phyloP scores from a whole-genome alignment of 2,888 invertebrate genomes.

The Phalera bucephala region DNA sequence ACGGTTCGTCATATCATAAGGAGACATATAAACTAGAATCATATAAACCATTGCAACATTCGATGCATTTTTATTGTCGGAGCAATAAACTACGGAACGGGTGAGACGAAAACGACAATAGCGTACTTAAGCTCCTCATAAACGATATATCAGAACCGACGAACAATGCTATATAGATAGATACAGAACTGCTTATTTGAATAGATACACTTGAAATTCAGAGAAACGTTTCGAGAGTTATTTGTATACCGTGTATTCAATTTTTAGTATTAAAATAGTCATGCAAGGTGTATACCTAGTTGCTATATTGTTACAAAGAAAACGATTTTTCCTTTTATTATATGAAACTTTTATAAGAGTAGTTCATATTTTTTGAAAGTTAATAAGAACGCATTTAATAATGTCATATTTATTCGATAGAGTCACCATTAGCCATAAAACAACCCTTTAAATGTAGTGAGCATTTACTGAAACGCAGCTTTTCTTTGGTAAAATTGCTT shows the following conservation, averaged over 20 bases:
- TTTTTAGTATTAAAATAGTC: slow-evolving; percentile 23
- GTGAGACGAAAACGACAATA: slow-evolving; percentile 65
- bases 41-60: slow-evolving; percentile 57
- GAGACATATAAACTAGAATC: slow-evolving; percentile 44
- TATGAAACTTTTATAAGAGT: too few species aligned
- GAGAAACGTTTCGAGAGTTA: slow-evolving; percentile 2
- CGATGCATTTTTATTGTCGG: slow-evolving; percentile 75
- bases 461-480: too few species aligned
- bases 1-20: slow-evolving; percentile 28
- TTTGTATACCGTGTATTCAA: slow-evolving; percentile 14
- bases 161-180: slow-evolving; percentile 63
- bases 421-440: too few species aligned
- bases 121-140: slow-evolving; percentile 70
- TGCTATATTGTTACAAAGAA: too few species aligned
- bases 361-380: too few species aligned
- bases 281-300: too few species aligned
- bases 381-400: too few species aligned
- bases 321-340: too few species aligned
- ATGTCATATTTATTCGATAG: too few species aligned
- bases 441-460: too few species aligned
- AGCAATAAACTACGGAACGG: slow-evolving; percentile 56
- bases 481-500: too few species aligned
- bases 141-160: slow-evolving; percentile 69
- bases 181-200: slow-evolving; percentile 34
- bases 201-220: slow-evolving; percentile 19